phyloP scores from a whole-genome alignment of 2,113 vertebrate species.

The Oryzias melastigma region DNA sequence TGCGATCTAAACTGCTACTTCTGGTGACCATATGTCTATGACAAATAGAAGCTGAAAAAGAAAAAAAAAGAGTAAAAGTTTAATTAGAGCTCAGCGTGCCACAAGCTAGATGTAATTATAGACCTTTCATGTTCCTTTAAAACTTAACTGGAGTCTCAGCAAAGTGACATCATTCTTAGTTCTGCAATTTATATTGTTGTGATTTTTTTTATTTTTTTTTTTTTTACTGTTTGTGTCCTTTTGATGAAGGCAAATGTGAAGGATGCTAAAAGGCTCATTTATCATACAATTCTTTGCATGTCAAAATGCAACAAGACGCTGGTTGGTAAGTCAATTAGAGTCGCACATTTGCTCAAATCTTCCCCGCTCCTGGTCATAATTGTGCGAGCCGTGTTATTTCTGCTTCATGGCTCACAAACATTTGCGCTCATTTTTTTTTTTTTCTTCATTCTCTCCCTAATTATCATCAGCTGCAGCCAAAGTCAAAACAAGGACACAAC shows the following conservation, averaged over 20 bases:
- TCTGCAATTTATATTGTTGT: too few relatives aligned
- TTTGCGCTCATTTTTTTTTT: not conserved
- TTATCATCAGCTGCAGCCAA: conserved; percentile 36
- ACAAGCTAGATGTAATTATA: too few relatives aligned
- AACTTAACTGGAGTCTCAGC: too few relatives aligned
- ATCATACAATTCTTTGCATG: conserved; percentile 34
- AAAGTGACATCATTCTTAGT: too few relatives aligned
- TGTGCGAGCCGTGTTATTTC: conserved; percentile 42
- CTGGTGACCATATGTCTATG: not conserved
- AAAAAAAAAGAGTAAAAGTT: too few relatives aligned
- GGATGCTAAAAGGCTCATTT: conserved; percentile 21
- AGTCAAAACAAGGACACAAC: conserved; percentile 50
- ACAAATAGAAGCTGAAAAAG: too few relatives aligned
- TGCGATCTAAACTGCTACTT: not conserved
- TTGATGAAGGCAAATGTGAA: conserved; percentile 27
- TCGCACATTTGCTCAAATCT: conserved; percentile 8
- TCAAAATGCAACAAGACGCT: conserved; percentile 22
- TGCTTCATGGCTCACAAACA: conserved; percentile 44
- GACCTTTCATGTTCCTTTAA: too few relatives aligned
- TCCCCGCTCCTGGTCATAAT: conserved; percentile 28
- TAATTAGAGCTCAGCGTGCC: too few relatives aligned
- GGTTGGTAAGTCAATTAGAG: conserved; percentile 31
- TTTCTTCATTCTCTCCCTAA: not conserved
- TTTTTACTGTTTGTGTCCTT: not conserved
- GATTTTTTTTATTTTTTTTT: not conserved